Percentiles rank a stretch among this genome's conserved stretches.
phyloP scores from a whole-genome alignment of 1,140 invertebrate genomes.

The Cotesia vestalis region DNA sequence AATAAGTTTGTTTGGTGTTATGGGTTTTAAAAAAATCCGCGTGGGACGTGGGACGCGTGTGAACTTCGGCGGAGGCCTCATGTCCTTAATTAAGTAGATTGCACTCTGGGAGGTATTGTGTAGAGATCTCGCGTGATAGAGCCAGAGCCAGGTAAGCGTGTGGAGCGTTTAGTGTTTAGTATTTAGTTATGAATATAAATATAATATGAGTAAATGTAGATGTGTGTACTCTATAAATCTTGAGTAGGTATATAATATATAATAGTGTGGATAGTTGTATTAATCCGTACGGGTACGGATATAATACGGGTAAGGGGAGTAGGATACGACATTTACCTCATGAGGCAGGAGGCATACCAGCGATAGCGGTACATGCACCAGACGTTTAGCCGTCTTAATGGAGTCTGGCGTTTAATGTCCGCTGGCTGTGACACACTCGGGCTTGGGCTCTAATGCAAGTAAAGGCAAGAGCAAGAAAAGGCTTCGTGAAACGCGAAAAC shows the following conservation, averaged over 20 bases:
- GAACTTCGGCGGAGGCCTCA: constrained; percentile 51
- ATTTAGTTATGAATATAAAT: too few species aligned
- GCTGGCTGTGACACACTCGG: background rate
- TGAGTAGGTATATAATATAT: too few species aligned
- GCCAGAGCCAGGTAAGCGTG: background rate
- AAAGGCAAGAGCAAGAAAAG: background rate
- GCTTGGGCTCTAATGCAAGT: too few species aligned
- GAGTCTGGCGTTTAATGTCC: constrained; percentile 9
- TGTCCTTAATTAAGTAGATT: constrained; percentile 52
- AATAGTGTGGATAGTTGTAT: too few species aligned
- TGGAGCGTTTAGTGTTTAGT: too few species aligned
- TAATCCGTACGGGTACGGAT: too few species aligned
- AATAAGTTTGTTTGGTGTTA: constrained; percentile 39
- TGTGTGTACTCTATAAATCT: too few species aligned
- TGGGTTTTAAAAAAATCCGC: constrained; percentile 38
- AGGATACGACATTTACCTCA: background rate
- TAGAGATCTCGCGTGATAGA: constrained; percentile 39
- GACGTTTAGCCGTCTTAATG: constrained; percentile 1
- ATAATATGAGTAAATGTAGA: too few species aligned
- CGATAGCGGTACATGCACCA: constrained; percentile 19
- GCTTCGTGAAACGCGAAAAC: constrained; percentile 25
- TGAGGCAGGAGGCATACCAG: background rate
- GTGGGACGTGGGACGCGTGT: constrained; percentile 51
- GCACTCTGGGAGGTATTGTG: constrained; percentile 34
- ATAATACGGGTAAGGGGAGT: background rate